A percentile compares a stretch with the other conserved stretches of the same genome.
phyloP scores from a whole-genome alignment of 2,113 vertebrate genomes.

The Nothocercus julius region DNA sequence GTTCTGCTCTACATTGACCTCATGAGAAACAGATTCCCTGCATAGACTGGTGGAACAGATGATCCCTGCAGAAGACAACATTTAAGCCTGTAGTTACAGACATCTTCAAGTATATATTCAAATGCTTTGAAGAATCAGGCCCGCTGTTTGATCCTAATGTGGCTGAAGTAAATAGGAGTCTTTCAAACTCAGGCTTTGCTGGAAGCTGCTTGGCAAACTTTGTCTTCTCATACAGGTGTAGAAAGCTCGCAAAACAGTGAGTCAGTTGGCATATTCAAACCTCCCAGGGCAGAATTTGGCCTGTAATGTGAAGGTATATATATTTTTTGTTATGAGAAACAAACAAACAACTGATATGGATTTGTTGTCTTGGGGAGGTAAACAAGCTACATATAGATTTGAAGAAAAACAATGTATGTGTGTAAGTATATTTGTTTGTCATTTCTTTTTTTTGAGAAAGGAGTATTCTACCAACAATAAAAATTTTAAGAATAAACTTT shows the following conservation, averaged over 20 bases:
- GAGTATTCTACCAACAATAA: neutral
- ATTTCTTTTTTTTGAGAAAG: neutral
- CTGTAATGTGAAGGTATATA: neutral
- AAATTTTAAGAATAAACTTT: neutral
- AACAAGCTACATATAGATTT: neutral
- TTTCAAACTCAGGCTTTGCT: neutral
- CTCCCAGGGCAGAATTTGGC: neutral
- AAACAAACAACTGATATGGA: neutral
- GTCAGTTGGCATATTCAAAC: neutral
- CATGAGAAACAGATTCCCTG: neutral
- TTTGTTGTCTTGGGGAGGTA: neutral
- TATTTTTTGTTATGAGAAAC: neutral
- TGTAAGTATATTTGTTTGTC: neutral
- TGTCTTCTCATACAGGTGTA: neutral
- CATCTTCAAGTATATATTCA: neutral
- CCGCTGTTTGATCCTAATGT: neutral
- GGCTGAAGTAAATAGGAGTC: neutral
- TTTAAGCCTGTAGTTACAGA: neutral
- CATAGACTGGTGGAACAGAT: neutral
- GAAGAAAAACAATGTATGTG: fast-evolving
- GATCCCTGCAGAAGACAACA: neutral
- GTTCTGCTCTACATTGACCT: neutral
- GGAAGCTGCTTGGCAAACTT: neutral
- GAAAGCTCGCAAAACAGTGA: neutral
- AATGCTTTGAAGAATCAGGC: neutral